Base-by-base conservation (phyloP, 1,140 invertebrate genomes). In the Solen grandis region DNA sequence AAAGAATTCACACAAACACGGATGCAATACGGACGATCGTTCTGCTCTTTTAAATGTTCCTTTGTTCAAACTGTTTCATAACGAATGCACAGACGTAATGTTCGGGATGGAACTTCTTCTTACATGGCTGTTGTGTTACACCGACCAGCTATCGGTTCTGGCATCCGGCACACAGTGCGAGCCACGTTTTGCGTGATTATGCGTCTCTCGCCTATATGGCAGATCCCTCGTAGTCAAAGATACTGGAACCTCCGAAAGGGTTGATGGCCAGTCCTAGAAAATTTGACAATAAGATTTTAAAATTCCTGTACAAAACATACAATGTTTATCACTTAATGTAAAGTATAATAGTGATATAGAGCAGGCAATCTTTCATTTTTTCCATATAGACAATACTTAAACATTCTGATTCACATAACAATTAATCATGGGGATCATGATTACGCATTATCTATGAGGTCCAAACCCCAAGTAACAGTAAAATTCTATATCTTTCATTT, bases 51-150 rank as follows among this genome's bases (percentile, higher is more conserved):
- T 93, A 99, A 99, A 0, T 98, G 99, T 83, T n/a, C n/a, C 98
- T 96, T 91, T 99, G 99, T 93, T 99, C 99, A 68, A 99, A 94
- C 92, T 99, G 98, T 89, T 98, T 97, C 79, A 99, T 93, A 88
- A 98, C 99, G 93, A 99, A 99, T 1, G 98, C 97, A 93, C 98
- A 99, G 0, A 99, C 97, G 91, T 99, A 99, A 93, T 99, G 98
- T 92, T 99, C 98, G 0, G 98, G 98, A 92, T 99, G 98, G 93
- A 99, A 99, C 93, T 99, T 99, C 65, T 97, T 95, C n/a, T 92
- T 98, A 99, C 98, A 99, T 99, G 69, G 98, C 98, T n/a, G n/a
- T n/a, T 2, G 98, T 99, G 90, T 99, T 99, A 92, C 98, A 99
- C 19, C 98, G 96, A 73, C 98, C 96, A 41, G 91, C 87, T 75